Evolutionary conservation across 2,888 invertebrate genomes (phyloP).

Genomic region (Metacarcinus magister): DNA sequence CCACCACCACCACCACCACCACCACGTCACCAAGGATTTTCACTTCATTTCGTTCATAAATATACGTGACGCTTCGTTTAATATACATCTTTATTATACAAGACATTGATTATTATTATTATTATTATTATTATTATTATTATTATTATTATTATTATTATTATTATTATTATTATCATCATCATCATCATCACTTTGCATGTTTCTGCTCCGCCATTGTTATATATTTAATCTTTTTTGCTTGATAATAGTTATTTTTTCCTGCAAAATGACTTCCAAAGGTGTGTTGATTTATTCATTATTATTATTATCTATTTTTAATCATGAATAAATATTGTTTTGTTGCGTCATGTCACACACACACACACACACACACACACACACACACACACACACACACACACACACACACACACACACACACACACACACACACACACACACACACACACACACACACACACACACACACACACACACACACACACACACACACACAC

Average conservation of each 20-base stretch:
- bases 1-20: neutral
- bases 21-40: too few relatives aligned
- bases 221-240: too few relatives aligned
- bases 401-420: constrained; percentile 60
- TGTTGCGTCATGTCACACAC: neutral
- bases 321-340: neutral
- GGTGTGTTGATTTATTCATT: neutral
- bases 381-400: constrained; percentile 57
- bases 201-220: neutral
- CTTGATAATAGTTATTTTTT: too few relatives aligned
- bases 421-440: constrained; percentile 59
- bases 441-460: constrained; percentile 54
- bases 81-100: too few relatives aligned
- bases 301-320: neutral
- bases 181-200: too few relatives aligned
- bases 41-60: too few relatives aligned
- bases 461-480: constrained; percentile 1
- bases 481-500: constrained; percentile 26
- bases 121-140: too few relatives aligned
- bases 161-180: too few relatives aligned
- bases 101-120: too few relatives aligned
- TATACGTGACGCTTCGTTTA: too few relatives aligned
- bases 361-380: constrained; percentile 45
- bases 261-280: too few relatives aligned
- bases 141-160: too few relatives aligned